These are phyloP conservation scores for Hypsopygia costalis DNA, from an alignment of 2,888 invertebrate genomes.

Conservation along the genomic window DNA sequence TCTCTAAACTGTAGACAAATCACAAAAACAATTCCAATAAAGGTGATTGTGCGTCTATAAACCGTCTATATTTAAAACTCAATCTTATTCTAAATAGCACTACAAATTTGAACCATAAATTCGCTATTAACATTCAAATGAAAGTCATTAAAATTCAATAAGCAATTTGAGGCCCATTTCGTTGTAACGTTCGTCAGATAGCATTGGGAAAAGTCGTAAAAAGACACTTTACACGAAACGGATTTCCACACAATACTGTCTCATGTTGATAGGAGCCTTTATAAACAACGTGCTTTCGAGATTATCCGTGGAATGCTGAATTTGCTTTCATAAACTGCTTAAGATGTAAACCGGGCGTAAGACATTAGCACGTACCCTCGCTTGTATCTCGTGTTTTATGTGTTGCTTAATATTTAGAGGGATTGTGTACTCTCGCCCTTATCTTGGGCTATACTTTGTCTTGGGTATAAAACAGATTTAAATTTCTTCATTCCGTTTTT, in stretches of 20 bases:
- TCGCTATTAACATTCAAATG: background rate
- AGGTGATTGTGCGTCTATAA: too few species aligned
- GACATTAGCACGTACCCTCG: constrained; percentile 19
- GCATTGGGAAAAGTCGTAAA: constrained; percentile 1
- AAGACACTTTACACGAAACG: background rate
- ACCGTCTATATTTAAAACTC: too few species aligned
- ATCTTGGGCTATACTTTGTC: too few species aligned
- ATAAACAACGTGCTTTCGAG: constrained; percentile 6
- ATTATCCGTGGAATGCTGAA: constrained; percentile 6
- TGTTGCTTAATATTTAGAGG: background rate
- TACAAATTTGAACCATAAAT: background rate
- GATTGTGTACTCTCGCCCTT: background rate
- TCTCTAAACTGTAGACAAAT: too few species aligned
- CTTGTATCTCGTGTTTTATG: constrained; percentile 27
- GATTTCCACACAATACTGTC: constrained; percentile 2
- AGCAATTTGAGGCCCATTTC: background rate
- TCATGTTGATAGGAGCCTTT: constrained; percentile 3
- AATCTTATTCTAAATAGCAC: background rate
- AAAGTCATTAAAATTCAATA: constrained; percentile 10
- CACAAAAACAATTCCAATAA: too few species aligned
- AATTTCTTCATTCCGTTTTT: too few species aligned
- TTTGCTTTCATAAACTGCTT: background rate
- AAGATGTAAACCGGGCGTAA: constrained; percentile 5
- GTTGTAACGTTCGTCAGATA: background rate
- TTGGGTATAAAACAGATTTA: too few species aligned